A percentile compares a stretch with the other conserved stretches of the same genome.
These are phyloP conservation scores for Thaumatotibia leucotreta DNA, from an alignment of 1,140 invertebrate genomes.

Conservation along the genomic window DNA sequence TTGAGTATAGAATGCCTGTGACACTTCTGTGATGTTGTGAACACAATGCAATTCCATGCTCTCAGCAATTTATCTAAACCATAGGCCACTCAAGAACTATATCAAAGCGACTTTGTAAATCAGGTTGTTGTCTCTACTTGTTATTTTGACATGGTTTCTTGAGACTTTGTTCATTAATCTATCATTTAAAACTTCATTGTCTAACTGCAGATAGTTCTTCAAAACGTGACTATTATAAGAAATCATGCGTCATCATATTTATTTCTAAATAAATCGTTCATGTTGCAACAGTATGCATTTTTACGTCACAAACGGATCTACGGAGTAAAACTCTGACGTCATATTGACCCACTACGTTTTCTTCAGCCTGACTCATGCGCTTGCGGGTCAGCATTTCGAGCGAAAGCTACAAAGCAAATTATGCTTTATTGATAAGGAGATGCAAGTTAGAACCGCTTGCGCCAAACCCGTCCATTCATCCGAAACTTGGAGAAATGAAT, in stretches of 20 bases:
- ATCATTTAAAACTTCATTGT: neutral
- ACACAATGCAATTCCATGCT: too few relatives aligned
- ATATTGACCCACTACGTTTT: neutral
- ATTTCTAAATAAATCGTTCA: neutral
- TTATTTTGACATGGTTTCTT: too few relatives aligned
- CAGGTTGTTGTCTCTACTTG: too few relatives aligned
- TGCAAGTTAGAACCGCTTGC: neutral
- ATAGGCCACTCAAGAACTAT: too few relatives aligned
- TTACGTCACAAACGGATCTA: conserved; percentile 7
- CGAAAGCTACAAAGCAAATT: neutral
- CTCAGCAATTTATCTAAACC: too few relatives aligned
- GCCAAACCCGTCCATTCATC: conserved; percentile 14
- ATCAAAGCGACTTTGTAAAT: too few relatives aligned
- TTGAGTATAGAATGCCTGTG: too few relatives aligned
- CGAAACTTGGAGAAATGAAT: conserved; percentile 23
- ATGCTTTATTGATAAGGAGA: neutral
- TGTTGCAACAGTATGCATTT: neutral
- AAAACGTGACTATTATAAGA: neutral
- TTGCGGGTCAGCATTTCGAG: neutral
- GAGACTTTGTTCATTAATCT: too few relatives aligned
- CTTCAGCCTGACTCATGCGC: neutral
- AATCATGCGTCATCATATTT: neutral
- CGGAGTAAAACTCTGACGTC: neutral
- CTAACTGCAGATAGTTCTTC: neutral
- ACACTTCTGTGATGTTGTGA: too few relatives aligned